A percentile compares a stretch with the other conserved stretches of the same genome.
Evolutionary conservation across 2,888 invertebrate genomes (phyloP).

Genomic region (Portevinia maculata): DNA sequence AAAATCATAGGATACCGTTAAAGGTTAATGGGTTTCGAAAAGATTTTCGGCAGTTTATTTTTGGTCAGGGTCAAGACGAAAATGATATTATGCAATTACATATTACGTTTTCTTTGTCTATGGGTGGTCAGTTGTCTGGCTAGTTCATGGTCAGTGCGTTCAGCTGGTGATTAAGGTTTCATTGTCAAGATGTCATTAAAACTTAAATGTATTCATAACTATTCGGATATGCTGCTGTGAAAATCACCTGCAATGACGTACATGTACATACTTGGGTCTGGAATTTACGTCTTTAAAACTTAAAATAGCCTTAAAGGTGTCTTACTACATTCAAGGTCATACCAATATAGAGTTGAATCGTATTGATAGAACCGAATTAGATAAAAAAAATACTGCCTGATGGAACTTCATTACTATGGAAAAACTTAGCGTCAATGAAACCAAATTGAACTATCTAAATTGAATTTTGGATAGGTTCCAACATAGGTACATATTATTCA

Average conservation of each 20-base stretch:
- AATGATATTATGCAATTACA: slow-evolving; percentile 52
- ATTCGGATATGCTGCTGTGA: slow-evolving; percentile 19
- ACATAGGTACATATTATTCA: no score
- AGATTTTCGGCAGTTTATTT: slow-evolving; percentile 38
- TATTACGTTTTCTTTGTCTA: slow-evolving; percentile 31
- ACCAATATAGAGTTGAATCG: no score
- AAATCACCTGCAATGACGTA: slow-evolving; percentile 28
- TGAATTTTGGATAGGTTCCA: no score
- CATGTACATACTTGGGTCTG: no score
- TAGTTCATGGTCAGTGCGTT: slow-evolving; percentile 44
- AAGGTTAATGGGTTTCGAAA: slow-evolving; percentile 62
- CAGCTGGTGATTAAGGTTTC: slow-evolving; percentile 29
- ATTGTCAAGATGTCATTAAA: slow-evolving; percentile 36
- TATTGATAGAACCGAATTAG: no score
- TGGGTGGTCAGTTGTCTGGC: slow-evolving; percentile 17
- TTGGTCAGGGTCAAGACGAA: slow-evolving; percentile 40
- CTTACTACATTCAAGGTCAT: no score
- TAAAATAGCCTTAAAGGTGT: no score
- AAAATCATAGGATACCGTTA: slow-evolving; percentile 47
- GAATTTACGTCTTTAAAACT: no score
- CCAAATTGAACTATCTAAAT: no score
- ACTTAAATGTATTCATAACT: slow-evolving; percentile 15
- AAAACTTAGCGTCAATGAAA: no score
- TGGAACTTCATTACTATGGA: no score
- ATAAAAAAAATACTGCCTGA: no score